Percentiles rank a stretch among this genome's conserved stretches.
Conservation (phyloP, 2,888 invertebrate genomes). For the Pharmacophagus antenor region DNA sequence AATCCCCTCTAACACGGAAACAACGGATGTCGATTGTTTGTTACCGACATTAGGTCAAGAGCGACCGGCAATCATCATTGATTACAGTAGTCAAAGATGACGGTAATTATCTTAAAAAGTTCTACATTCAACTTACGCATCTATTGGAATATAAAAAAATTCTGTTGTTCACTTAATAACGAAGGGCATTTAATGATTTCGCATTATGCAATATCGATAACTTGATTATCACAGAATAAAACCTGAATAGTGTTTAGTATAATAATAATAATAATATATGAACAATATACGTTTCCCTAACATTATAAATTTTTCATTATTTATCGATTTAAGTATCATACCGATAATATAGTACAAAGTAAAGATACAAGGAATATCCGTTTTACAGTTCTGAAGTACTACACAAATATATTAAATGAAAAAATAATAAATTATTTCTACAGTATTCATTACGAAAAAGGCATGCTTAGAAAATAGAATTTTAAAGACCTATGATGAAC, state of each 20-base stretch:
- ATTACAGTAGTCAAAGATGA: constrained; percentile 49
- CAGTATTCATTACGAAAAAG: no score
- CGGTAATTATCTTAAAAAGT: constrained; percentile 47
- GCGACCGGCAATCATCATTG: constrained; percentile 53
- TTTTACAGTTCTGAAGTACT: no score
- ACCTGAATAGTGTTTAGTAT: background rate
- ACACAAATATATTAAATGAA: no score
- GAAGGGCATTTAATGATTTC: constrained; percentile 8
- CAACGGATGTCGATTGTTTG: constrained; percentile 28
- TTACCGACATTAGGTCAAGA: constrained; percentile 61
- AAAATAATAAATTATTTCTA: no score
- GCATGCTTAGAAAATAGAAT: no score
- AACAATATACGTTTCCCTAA: no score
- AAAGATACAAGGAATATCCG: no score
- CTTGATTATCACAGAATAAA: background rate
- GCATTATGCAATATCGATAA: constrained; percentile 17
- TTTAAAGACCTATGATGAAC: no score
- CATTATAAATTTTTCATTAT: no score
- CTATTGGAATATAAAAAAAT: constrained; percentile 26
- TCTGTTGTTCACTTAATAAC: constrained; percentile 11
- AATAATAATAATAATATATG: no score
- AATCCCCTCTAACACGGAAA: constrained; percentile 29
- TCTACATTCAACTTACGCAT: constrained; percentile 32
- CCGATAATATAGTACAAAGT: no score
- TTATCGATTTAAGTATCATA: no score